Conservation (phyloP, 2,113 vertebrate genomes). For the Picathartes gymnocephalus region DNA sequence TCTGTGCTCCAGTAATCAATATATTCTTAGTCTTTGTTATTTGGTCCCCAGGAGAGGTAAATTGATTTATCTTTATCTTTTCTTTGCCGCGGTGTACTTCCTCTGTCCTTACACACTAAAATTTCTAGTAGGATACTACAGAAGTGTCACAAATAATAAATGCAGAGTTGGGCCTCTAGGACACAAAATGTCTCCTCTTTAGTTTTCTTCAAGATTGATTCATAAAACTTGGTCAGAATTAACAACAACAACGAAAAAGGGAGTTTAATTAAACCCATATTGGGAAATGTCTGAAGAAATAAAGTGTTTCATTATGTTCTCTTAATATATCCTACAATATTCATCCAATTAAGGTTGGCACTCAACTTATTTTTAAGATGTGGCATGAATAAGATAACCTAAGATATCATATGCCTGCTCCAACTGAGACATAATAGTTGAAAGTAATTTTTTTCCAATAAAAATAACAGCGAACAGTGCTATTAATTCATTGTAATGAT, state of each 20-base stretch:
- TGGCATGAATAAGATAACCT: conserved; percentile 4
- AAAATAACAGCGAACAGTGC: conserved; percentile 25
- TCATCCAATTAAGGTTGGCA: conserved; percentile 25
- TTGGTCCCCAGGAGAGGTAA: background rate
- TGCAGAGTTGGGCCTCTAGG: background rate
- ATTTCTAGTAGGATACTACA: background rate
- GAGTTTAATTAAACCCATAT: conserved; percentile 28
- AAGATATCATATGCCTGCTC: conserved; percentile 20
- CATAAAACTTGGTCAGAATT: conserved; percentile 13
- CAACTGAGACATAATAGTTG: conserved; percentile 25
- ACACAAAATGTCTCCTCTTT: background rate
- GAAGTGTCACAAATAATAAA: background rate
- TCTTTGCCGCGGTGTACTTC: background rate
- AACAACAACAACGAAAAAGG: background rate
- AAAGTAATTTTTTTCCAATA: conserved; percentile 43
- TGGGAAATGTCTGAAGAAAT: conserved; percentile 8
- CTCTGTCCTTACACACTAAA: background rate
- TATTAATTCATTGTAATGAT: conserved; percentile 42
- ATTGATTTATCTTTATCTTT: background rate
- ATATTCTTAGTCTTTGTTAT: background rate
- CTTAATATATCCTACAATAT: conserved; percentile 8
- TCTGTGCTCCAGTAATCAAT: background rate
- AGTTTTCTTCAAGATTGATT: background rate
- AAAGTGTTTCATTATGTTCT: conserved; percentile 9
- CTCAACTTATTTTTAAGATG: conserved; percentile 43